Base-by-base conservation (phyloP, 2,797 vertebrate genomes). In the Typhlichthys eigenmanni region DNA sequence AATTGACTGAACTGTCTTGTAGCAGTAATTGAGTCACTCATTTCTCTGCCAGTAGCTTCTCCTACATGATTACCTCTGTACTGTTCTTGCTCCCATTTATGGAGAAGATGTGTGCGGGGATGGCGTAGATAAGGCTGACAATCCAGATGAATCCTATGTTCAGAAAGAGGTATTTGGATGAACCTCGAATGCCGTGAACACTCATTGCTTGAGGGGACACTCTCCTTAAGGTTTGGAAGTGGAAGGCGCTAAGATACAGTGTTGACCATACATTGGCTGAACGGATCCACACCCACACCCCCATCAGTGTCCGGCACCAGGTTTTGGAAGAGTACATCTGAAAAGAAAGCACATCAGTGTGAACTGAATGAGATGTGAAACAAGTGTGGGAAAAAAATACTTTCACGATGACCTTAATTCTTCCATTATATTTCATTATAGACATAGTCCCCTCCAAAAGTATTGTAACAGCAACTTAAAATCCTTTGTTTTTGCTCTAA, bases 201-300 rank as follows among this genome's bases (percentile, higher is more conserved):
- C 60, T 77, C 1, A 38, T 50, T 0, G 55, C 9, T 0, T 51
- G 5, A 1, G 90, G 90, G 43, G 84, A 47, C 59, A 91, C 74
- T 0, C 92, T 89, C 14, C 86, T 88, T 54, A 95, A 66, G 1
- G 91, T 94, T 64, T 92, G 88, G 43, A 92, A 85, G 74, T 95
- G 93, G 61, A 94, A 94, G 0, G 81, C 88, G 1, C 93, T 94
- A 68, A 94, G 91, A 64, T 88, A 92, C 47, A 94, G 85, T 0
- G 92, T 94, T 0, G 92, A 93, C 94, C 93, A 95, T 45, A 92
- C 91, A 1, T 92, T 94, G 45, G 90, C 92, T 0, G 92, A 89
- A 29, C 93, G 92, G 52, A 94, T 67, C 90, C 93, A 92, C 74
- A 94, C 91, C 92, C 93, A 94, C 34, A 92, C 10, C 1, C 89